Base-by-base conservation (phyloP, 2,797 vertebrate genomes). In the Emydoidea blandingii region DNA sequence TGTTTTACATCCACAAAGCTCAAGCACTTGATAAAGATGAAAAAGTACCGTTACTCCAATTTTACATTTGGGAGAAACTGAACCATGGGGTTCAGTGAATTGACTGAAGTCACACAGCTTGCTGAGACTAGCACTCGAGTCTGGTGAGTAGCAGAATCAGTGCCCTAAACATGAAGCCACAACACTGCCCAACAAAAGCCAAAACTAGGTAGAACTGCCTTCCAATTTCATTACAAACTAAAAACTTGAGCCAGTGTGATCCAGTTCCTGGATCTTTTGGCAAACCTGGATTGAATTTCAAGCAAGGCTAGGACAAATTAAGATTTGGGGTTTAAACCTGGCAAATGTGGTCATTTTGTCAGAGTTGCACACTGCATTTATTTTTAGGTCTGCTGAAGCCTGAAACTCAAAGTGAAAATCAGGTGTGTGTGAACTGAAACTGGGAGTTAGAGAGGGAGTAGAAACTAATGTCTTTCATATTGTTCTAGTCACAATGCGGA, bases 321-420 rank as follows among this genome's bases (percentile, higher is more conserved):
- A 81, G 27, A 4, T 49, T 41, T 86, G 79, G 16, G 23, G 31
- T 1, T 93, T 79, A 90, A 12, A 8, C 54, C 11, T 59, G 53
- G 52, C 29, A 81, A 68, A 86, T 53, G 44, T 0, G 0, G 62
- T 3, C 49, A 86, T 19, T 29, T 74, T 47, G 89, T 0, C 1
- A 34, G 25, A 86, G n/a, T 21, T 21, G 50, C 14, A 59, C 5
- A 5, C 4, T 62, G 34, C 0, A 0, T 86, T 76, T 44, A 44
- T 44, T 44, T 44, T 94, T 88, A 88, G 88, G n/a, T 15, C 68
- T 47, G 84, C 59, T 2, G 16, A 88, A 41, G 44, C 34, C 8
- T 25, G 84, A 91, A 88, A 25, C n/a, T 59, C 31, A 87, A 62
- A 15, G 49, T 29, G 83, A 89, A 90, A n/a, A 37, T 52, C 34